Conservation (phyloP, 1,140 invertebrate species). For the Temnothorax nylanderi region DNA sequence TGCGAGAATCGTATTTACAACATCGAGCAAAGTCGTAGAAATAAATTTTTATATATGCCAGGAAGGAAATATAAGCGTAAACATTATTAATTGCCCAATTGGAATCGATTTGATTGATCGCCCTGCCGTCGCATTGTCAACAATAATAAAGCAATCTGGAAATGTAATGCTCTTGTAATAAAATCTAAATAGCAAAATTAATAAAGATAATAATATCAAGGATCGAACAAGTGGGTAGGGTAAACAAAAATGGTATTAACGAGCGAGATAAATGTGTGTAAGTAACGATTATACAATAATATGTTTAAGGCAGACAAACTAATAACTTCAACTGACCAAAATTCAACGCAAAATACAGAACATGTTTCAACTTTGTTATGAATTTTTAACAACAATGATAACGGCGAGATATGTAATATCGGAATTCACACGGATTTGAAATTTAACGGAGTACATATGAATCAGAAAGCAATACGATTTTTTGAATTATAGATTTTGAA, state of each 20-base stretch:
- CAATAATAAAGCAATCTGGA: slow-evolving; percentile 50
- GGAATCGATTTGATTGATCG: slow-evolving; percentile 56
- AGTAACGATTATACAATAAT: slow-evolving; percentile 54
- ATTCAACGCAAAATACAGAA: slow-evolving; percentile 39
- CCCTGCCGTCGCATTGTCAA: slow-evolving; percentile 54
- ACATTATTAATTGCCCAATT: slow-evolving; percentile 60
- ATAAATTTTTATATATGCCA: slow-evolving; percentile 31
- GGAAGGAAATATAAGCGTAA: slow-evolving; percentile 47
- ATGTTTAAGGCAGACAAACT: slow-evolving; percentile 37
- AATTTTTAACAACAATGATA: slow-evolving; percentile 41
- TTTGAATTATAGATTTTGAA: background rate
- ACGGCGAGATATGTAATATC: background rate
- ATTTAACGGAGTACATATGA: background rate
- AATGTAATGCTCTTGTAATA: slow-evolving; percentile 42
- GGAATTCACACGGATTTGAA: background rate
- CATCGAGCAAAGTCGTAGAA: slow-evolving; percentile 22
- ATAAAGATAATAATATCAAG: slow-evolving; percentile 32
- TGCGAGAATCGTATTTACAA: slow-evolving; percentile 27
- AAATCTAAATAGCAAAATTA: slow-evolving; percentile 49
- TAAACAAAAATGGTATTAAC: slow-evolving; percentile 39
- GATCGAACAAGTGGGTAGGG: background rate
- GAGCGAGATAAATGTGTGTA: slow-evolving; percentile 17
- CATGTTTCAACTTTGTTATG: background rate
- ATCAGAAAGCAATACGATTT: background rate
- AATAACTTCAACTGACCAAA: slow-evolving; percentile 52